Percentiles rank a stretch among this genome's conserved stretches.
Evolutionary conservation across 2,113 vertebrate species (phyloP).

Genomic region (Entosphenus tridentatus): DNA sequence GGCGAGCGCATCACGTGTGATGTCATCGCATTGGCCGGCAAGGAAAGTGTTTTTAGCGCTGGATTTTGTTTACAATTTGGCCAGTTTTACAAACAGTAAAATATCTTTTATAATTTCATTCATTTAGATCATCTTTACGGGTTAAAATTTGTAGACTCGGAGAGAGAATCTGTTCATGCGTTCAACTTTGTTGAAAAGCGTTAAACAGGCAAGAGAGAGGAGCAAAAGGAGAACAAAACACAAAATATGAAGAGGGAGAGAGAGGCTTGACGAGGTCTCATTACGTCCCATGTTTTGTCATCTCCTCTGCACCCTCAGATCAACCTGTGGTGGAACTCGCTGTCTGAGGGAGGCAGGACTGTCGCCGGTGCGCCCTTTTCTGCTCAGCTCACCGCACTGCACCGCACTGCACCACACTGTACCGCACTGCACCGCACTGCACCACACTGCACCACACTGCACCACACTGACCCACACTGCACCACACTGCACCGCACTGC

Average conservation of each 20-base stretch:
- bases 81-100: no score
- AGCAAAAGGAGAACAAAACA: conserved; percentile 3
- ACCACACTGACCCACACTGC: no score
- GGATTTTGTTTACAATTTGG: no score
- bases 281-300: neutral
- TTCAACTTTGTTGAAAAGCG: conserved; percentile 3
- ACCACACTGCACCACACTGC: no score
- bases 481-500: no score
- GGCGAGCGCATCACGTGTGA: no score
- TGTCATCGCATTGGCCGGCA: no score
- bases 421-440: no score
- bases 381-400: no score
- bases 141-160: neutral
- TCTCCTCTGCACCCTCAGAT: conserved; percentile 32
- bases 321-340: conserved; percentile 78
- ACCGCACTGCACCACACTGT: no score
- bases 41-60: no score
- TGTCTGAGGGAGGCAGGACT: conserved; percentile 67
- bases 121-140: neutral
- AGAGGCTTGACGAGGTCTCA: neutral
- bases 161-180: conserved; percentile 1
- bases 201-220: conserved; percentile 6
- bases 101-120: no score
- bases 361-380: conserved; percentile 48
- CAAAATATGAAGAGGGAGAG: neutral